Evolutionary conservation across 2,113 vertebrate species (phyloP), one percentile per base, ranked within the genome.

Genomic region (Lasiurus cinereus): DNA sequence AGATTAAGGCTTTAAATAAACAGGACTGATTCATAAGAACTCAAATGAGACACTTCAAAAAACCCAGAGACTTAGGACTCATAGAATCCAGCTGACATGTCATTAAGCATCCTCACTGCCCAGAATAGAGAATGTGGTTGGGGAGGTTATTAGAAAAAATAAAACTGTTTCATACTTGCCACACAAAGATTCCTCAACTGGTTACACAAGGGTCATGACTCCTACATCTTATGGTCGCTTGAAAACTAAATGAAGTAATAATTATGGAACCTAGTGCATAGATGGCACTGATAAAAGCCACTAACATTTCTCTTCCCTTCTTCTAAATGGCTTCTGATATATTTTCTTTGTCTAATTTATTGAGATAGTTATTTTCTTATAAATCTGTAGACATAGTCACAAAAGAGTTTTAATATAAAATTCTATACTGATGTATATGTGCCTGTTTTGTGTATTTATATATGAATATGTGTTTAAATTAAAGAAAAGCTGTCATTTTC

Each of bases 21-120:
- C 88, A 96, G 52, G 15, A 69, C 77, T 2, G 54, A 82, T 39
- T 88, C 83, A 94, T 84, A 77, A 80, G 92, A 91, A 90, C 92
- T 56, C 79, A 96, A 96, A 96, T 93, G 64, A 96, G 76, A 94
- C 77, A 92, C 76, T 95, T 96, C 84, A 87, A 73, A 94, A 97
- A 88, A 48, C 92, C 90, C 83, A 36, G 43, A 29, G 74, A 86
- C 52, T 2, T 13, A 76, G 89, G 78, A 93, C 89, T 43, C 92
- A 87, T 24, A 88, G 79, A 84, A 79, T 85, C 78, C 69, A 83
- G 43, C 64, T 70, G 73, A 93, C 90, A 93, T 6, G n/a, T 74
- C 79, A 88, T 97, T 92, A 92, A 92, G 90, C 46, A 88, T 67
- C 59, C 79, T 72, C 12, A 33, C 29, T 66, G 73, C 76, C 95